phyloP scores from a whole-genome alignment of 2,888 invertebrate species.

The Rhamphomyia laevipes region DNA sequence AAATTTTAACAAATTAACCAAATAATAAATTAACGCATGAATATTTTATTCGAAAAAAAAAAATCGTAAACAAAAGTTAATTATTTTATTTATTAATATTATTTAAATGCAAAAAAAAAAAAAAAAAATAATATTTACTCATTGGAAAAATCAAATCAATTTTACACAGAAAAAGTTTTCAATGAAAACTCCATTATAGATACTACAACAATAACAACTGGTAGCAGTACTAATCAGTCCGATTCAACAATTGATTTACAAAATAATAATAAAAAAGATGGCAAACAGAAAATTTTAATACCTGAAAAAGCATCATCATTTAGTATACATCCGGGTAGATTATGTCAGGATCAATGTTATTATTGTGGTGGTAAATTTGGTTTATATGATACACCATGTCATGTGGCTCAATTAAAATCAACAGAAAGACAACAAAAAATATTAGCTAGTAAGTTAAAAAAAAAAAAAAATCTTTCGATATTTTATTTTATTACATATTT shows the following conservation, averaged over 20 bases:
- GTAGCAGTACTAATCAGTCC: background rate
- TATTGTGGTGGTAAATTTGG: conserved; percentile 83
- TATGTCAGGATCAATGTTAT: conserved; percentile 76
- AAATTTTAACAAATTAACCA: no score
- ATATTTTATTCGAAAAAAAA: conserved; percentile 3
- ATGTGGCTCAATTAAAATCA: conserved; percentile 76
- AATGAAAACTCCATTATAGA: background rate
- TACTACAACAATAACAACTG: background rate
- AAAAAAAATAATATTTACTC: no score
- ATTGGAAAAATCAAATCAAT: background rate
- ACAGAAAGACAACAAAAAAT: conserved; percentile 71
- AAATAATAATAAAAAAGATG: conserved; percentile 34
- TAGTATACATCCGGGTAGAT: conserved; percentile 69
- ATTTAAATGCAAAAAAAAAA: no score
- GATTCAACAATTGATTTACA: background rate
- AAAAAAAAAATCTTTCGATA: background rate
- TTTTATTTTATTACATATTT: background rate
- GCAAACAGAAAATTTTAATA: conserved; percentile 51
- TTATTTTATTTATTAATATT: no score
- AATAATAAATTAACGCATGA: no score
- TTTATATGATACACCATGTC: conserved; percentile 74
- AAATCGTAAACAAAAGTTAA: no score
- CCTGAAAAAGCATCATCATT: conserved; percentile 82
- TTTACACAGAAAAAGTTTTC: background rate
- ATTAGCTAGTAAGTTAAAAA: conserved; percentile 50